A percentile compares a stretch with the other conserved stretches of the same genome.
Evolutionary conservation across 2,797 vertebrate species (phyloP).

Genomic region (Muscicapa comitata): DNA sequence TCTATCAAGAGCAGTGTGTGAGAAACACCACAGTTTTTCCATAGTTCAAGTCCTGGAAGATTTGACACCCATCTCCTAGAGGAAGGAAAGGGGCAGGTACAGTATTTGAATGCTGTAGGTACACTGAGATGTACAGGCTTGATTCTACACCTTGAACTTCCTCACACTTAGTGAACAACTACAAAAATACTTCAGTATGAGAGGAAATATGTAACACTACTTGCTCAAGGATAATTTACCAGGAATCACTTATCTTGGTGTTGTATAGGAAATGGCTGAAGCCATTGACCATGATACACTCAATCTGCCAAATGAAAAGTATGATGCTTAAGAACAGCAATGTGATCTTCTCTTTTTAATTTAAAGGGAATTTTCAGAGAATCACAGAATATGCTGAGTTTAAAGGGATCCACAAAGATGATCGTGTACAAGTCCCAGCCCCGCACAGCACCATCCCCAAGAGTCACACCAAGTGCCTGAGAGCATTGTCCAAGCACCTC

Average conservation of each 20-base stretch:
- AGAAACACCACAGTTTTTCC: not conserved
- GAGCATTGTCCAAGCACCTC: not conserved
- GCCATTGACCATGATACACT: not conserved
- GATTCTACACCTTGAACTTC: not conserved
- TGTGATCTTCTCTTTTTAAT: not conserved
- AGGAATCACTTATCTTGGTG: not conserved
- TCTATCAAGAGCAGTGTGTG: not conserved
- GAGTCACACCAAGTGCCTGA: not conserved
- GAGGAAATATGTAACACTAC: not conserved
- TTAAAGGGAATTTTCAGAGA: not conserved
- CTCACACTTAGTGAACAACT: not conserved
- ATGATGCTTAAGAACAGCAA: not conserved
- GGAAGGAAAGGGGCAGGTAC: not conserved
- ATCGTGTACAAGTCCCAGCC: accelerated
- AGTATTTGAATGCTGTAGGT: not conserved
- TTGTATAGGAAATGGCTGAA: not conserved
- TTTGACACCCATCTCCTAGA: not conserved
- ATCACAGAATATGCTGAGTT: not conserved
- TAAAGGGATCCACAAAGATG: not conserved
- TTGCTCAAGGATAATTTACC: not conserved
- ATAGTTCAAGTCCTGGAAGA: not conserved
- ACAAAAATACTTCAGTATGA: not conserved
- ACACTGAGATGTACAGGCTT: not conserved
- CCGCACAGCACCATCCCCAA: not conserved
- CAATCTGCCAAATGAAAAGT: not conserved